Evolutionary conservation across 2,888 invertebrate species (phyloP).

Genomic region (Sesia bembeciformis): DNA sequence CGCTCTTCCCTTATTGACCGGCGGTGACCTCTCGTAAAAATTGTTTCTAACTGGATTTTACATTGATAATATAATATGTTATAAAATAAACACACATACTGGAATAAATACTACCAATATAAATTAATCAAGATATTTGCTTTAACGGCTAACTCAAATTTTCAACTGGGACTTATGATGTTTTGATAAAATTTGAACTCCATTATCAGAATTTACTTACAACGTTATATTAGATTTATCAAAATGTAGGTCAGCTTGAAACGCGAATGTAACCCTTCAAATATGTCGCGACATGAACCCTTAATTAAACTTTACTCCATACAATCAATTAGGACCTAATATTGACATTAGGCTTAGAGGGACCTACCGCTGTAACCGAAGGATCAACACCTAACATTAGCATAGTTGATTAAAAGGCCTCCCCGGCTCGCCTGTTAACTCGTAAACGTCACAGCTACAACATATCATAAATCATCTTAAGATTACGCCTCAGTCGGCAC

Average conservation of each 20-base stretch:
- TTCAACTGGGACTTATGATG: too few relatives aligned
- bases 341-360: constrained; percentile 57
- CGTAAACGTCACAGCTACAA: constrained; percentile 68
- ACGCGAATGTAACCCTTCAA: background rate
- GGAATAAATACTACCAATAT: too few relatives aligned
- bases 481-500: constrained; percentile 61
- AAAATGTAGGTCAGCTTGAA: too few relatives aligned
- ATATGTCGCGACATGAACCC: constrained; percentile 20
- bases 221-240: too few relatives aligned
- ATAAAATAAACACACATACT: too few relatives aligned
- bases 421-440: constrained; percentile 59
- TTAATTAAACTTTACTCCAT: constrained; percentile 54
- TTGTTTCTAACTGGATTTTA: too few relatives aligned
- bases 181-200: too few relatives aligned
- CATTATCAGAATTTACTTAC: background rate
- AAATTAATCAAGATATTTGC: too few relatives aligned
- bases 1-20: constrained; percentile 25
- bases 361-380: constrained; percentile 31
- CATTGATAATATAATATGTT: too few relatives aligned
- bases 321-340: constrained; percentile 62
- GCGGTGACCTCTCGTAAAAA: constrained; percentile 27
- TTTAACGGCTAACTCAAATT: too few relatives aligned
- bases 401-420: constrained; percentile 73
- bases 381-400: constrained; percentile 68
- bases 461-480: constrained; percentile 72